Conservation (phyloP, 2,797 vertebrate species). For the Spea hammondii region DNA sequence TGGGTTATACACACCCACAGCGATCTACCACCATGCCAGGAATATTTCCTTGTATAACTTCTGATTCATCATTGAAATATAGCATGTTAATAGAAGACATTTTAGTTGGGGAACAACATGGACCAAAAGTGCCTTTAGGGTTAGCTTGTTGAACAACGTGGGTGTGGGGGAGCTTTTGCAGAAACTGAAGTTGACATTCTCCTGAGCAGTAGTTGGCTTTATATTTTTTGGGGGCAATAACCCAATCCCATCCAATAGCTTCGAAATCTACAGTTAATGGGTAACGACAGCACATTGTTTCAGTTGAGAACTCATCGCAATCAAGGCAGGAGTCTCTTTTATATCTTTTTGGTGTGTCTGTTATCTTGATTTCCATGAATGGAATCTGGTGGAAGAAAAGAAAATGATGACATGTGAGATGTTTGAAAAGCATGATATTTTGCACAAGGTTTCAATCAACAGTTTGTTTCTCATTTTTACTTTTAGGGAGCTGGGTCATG, state of each 20-base stretch:
- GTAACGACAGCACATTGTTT: slow-evolving; percentile 92
- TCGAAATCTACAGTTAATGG: slow-evolving; percentile 96
- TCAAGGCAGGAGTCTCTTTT: slow-evolving; percentile 88
- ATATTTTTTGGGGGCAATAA: slow-evolving; percentile 96
- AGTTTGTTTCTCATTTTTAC: no score
- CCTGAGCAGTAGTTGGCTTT: slow-evolving; percentile 97
- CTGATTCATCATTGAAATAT: slow-evolving; percentile 92
- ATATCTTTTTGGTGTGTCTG: slow-evolving; percentile 82
- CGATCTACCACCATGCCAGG: slow-evolving; percentile 97
- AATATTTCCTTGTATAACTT: slow-evolving; percentile 97
- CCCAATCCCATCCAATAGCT: slow-evolving; percentile 96
- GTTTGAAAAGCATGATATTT: no score
- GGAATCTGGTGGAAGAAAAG: slow-evolving; percentile 77
- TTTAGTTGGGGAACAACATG: slow-evolving; percentile 95
- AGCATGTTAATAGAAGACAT: slow-evolving; percentile 98
- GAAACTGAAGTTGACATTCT: slow-evolving; percentile 93
- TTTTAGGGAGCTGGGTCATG: no score
- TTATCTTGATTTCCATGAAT: slow-evolving; percentile 94
- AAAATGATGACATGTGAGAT: slow-evolving; percentile 8
- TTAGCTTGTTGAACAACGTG: slow-evolving; percentile 94
- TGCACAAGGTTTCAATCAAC: no score
- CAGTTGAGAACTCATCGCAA: slow-evolving; percentile 90
- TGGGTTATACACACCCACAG: slow-evolving; percentile 88
- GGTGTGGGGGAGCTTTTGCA: slow-evolving; percentile 95
- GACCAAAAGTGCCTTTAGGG: slow-evolving; percentile 84